Conservation (phyloP, 2,888 invertebrate species). For the Conchocele bisecta region DNA sequence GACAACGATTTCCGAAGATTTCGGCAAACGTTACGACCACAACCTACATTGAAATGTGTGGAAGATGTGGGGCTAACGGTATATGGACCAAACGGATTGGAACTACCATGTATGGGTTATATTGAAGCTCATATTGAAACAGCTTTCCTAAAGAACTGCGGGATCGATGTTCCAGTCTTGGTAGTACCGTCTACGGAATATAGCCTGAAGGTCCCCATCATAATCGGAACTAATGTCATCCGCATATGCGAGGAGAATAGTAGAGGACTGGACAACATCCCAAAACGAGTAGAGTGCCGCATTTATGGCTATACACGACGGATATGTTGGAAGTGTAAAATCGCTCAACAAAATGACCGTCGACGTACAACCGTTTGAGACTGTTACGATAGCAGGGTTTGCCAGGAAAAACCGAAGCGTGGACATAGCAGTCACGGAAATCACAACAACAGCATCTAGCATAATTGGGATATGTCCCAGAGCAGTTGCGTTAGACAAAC, state of each 20-base stretch:
- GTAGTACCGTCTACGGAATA: slow-evolving; percentile 11
- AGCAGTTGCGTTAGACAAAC: slow-evolving; percentile 8
- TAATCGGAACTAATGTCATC: slow-evolving; percentile 4
- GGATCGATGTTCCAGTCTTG: background rate
- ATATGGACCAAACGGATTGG: background rate
- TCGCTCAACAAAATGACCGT: slow-evolving; percentile 2
- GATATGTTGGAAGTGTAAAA: slow-evolving; percentile 6
- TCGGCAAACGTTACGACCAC: background rate
- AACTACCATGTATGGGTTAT: slow-evolving; percentile 11
- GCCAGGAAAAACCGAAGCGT: background rate
- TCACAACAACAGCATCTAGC: background rate
- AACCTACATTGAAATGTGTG: background rate
- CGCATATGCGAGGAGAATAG: background rate
- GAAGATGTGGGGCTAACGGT: background rate
- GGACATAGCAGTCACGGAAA: slow-evolving; percentile 14
- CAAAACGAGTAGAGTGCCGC: background rate
- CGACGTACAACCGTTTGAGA: slow-evolving; percentile 16
- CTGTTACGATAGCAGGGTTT: slow-evolving; percentile 1
- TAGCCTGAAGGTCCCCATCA: background rate
- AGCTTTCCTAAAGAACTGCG: background rate
- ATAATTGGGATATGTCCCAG: slow-evolving; percentile 9
- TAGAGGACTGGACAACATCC: background rate
- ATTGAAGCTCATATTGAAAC: background rate
- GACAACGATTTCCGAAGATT: slow-evolving; percentile 3
- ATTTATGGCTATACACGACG: background rate